Conservation (phyloP, 2,113 vertebrate genomes). For the Pholis gunnellus region DNA sequence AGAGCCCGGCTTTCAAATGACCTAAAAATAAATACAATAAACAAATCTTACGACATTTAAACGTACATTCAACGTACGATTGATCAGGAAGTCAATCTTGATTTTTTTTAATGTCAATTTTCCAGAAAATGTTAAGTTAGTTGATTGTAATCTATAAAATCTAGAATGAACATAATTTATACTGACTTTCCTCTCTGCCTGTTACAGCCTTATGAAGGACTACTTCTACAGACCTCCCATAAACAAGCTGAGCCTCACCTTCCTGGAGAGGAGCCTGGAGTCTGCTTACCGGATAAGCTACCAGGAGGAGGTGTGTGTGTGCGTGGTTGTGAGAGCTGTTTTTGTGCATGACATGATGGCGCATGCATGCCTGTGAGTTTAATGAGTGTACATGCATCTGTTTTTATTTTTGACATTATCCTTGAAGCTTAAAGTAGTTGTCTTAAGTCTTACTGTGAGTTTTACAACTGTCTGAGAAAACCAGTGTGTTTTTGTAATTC, state of each 20-base stretch:
- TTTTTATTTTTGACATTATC: background rate
- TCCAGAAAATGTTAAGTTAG: background rate
- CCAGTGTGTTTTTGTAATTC: background rate
- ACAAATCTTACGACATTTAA: background rate
- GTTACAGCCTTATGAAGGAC: constrained; percentile 96
- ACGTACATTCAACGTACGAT: background rate
- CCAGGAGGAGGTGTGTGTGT: constrained; percentile 92
- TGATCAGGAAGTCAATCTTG: background rate
- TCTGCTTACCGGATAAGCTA: constrained; percentile 92
- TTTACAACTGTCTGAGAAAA: background rate
- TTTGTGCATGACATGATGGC: constrained; percentile 23
- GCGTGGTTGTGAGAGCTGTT: constrained; percentile 77
- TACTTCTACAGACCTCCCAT: constrained; percentile 99
- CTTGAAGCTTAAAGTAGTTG: background rate
- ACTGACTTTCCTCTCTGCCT: constrained; percentile 9
- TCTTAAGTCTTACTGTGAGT: background rate
- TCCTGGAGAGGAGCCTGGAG: constrained; percentile 93
- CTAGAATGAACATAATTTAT: background rate
- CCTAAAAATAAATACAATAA: background rate
- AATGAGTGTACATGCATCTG: background rate
- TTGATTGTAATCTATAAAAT: background rate
- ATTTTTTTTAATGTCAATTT: background rate
- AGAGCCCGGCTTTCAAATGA: constrained; percentile 25
- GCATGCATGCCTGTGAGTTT: constrained; percentile 4
- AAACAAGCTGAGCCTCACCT: constrained; percentile 96